These are phyloP conservation scores for Petrocephalus sullivani DNA, from an alignment of 2,797 vertebrate genomes.

Conservation along the genomic window DNA sequence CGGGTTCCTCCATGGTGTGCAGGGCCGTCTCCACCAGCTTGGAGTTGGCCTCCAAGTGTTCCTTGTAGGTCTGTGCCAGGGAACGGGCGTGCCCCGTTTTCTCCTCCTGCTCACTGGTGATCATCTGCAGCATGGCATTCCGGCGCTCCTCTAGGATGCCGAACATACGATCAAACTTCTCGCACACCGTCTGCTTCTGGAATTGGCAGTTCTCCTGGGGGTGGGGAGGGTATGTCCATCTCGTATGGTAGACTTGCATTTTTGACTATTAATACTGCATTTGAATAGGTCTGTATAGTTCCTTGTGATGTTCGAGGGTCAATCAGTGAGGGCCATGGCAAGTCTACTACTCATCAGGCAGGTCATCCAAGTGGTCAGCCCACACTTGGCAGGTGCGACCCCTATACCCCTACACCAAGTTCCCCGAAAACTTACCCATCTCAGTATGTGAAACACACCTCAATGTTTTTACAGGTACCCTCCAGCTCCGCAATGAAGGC, in stretches of 20 bases:
- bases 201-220: constrained; percentile 56
- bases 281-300: not conserved
- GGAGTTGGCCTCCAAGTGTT: constrained; percentile 50
- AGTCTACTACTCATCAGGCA: not conserved
- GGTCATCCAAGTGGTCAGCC: not conserved
- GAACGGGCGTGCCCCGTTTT: constrained; percentile 50
- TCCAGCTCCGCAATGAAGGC: constrained; percentile 52
- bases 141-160: constrained; percentile 59
- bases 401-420: not conserved
- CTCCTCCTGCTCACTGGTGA: constrained; percentile 62
- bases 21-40: constrained; percentile 48
- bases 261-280: not conserved
- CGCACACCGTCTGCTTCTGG: constrained; percentile 62
- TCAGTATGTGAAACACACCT: constrained; percentile 48
- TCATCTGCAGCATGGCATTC: constrained; percentile 62
- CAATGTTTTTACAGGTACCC: constrained; percentile 52
- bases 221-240: not conserved
- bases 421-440: not conserved
- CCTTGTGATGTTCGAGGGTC: not conserved
- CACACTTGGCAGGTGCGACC: not conserved
- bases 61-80: constrained; percentile 50
- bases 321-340: not conserved
- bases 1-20: constrained; percentile 58
- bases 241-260: not conserved
- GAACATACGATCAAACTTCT: constrained; percentile 55